Conservation (phyloP, 2,797 vertebrate species). For the Schizopygopsis malacanthus region DNA sequence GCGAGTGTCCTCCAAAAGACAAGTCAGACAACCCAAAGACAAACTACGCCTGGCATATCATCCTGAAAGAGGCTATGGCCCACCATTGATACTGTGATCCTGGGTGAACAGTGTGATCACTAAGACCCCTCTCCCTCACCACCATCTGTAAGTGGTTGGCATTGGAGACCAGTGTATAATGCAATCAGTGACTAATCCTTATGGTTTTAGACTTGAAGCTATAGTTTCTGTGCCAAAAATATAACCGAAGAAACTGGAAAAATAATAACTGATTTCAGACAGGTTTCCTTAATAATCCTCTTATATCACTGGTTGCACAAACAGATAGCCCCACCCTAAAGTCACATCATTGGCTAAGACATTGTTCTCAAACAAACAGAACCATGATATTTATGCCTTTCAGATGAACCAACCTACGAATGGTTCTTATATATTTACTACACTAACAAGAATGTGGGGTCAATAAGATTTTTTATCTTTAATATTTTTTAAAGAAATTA, state of each 20-base stretch:
- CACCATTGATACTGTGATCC: slow-evolving; percentile 38
- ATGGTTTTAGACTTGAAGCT: slow-evolving; percentile 17
- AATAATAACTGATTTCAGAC: neutral
- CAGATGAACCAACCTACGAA: neutral
- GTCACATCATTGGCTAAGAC: neutral
- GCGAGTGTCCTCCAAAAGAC: slow-evolving; percentile 50
- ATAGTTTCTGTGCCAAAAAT: neutral
- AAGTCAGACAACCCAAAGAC: slow-evolving; percentile 46
- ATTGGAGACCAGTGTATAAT: slow-evolving; percentile 18
- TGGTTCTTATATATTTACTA: neutral
- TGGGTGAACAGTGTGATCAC: slow-evolving; percentile 43
- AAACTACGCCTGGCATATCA: slow-evolving; percentile 31
- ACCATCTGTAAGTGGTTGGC: slow-evolving; percentile 46
- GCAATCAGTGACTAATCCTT: slow-evolving; percentile 33
- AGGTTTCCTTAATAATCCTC: neutral
- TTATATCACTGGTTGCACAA: neutral
- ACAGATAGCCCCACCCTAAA: neutral
- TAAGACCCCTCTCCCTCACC: slow-evolving; percentile 40
- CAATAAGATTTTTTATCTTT: neutral
- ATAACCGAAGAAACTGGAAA: neutral
- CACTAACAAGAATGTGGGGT: neutral
- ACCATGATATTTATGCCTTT: neutral
- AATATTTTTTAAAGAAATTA: too few species aligned
- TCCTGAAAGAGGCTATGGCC: slow-evolving; percentile 27
- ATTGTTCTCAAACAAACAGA: neutral